Evolutionary conservation across 1,140 invertebrate genomes (phyloP), one percentile per base, ranked within the genome.

Genomic region (Rhizoglyphus robini): DNA sequence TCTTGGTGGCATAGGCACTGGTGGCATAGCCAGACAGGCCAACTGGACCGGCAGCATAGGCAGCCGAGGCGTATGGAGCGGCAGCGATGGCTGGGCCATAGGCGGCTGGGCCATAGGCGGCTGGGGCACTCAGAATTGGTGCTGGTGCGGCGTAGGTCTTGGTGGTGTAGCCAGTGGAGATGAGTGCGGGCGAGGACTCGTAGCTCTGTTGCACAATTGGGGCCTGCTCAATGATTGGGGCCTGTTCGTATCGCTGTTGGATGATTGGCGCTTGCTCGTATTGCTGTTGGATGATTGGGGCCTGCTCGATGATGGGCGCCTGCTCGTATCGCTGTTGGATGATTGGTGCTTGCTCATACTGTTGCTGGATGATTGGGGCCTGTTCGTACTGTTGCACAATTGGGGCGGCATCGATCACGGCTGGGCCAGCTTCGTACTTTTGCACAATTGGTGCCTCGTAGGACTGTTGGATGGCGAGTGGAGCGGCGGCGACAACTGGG

Each of bases 81-180:
- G 47, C 5, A 51, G 18, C 41, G 23, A n/a, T n/a, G 8, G 23
- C 23, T 46, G 41, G 41, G 8, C 41, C 41, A 46, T 41, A 8
- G 49, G 49, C 49, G n/a, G 49, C n/a, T n/a, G n/a, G n/a, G n/a
- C n/a, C n/a, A 30, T 54, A 54, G 5, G 49, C 49, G n/a, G 2
- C 27, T 18, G 18, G 15, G 59, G 30, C 29, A 31, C 25, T 38
- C 25, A 65, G 61, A 38, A 49, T 47, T 31, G 63, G 25, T 38
- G 61, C 64, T 15, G 66, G 30, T 34, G 66, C 60, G 15, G 63
- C 64, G 27, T 65, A 54, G 32, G 63, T 65, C 29, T 67, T 67
- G 60, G 65, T 65, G 63, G 68, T 51, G 47, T 69, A 68, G 20
- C 34, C 54, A 15, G 36, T 31, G 11, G 67, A 57, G 46, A 47